Evolutionary conservation across 2,113 vertebrate genomes (phyloP).

Genomic region (Pseudois nayaur): DNA sequence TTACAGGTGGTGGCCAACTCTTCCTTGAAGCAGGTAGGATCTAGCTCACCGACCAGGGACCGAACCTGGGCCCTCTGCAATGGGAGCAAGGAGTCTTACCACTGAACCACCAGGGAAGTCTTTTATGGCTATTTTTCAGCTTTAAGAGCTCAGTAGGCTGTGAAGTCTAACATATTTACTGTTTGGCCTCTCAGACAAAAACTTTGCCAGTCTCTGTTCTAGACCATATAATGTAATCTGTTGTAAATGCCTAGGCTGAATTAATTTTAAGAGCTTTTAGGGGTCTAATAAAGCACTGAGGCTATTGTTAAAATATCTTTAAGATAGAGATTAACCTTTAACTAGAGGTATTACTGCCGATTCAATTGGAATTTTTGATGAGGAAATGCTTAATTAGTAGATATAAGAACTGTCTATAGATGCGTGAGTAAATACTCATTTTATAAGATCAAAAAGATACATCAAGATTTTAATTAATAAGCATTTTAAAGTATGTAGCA

Average conservation of each 20-base stretch:
- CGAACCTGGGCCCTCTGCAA: background rate
- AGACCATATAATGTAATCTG: background rate
- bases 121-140: background rate
- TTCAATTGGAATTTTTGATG: constrained; percentile 15
- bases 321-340: background rate
- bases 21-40: background rate
- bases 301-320: constrained; percentile 1
- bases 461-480: background rate
- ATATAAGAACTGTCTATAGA: background rate
- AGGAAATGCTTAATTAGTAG: background rate
- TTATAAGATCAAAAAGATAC: background rate
- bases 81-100: background rate
- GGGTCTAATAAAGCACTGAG: background rate
- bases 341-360: background rate
- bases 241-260: background rate
- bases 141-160: background rate
- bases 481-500: background rate
- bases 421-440: background rate
- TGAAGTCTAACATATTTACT: background rate
- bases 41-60: background rate
- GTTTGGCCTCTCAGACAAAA: background rate
- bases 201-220: background rate
- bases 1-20: background rate
- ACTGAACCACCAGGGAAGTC: background rate
- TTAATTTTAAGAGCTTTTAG: background rate